Evolutionary conservation across 2,797 vertebrate genomes (phyloP), one percentile per base, ranked within the genome.

Genomic region (Sternotherus odoratus): DNA sequence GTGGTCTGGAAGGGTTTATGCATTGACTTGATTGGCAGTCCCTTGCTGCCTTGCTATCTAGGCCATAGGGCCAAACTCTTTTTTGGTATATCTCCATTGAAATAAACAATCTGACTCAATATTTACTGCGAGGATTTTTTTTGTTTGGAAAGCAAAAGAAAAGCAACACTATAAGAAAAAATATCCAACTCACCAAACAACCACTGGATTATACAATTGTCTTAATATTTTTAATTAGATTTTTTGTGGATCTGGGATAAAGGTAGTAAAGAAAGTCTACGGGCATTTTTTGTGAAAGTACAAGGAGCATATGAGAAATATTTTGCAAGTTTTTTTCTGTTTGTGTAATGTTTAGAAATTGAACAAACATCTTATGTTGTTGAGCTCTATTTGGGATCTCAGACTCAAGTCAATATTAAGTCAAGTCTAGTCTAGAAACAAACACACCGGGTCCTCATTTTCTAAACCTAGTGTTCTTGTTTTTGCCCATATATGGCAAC

Each of bases 241-340:
- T 8, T 83, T 4, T 66, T n/a, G 63, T 66, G 17, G 60, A 63
- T 63, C n/a, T n/a, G 33, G 33, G 26, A 19, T 63, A 63, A 63
- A n/a, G 60, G 16, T n/a, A 63, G 33, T 63, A 63, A 63, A 63
- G 6, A 8, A n/a, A 63, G 17, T 33, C 33, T 63, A n/a, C 19
- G 33, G 60, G 12, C 19, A 85, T 43, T 19, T 91, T 92, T 90
- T 85, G 36, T 82, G 12, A 88, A 85, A 6, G 48, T 10, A 48
- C 8, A 36, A 57, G 13, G 50, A 48, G 53, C 10, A 74, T 53
- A 5, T 36, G 49, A 30, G 33, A 78, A 77, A 63, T 36, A 63
- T 23, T 17, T 51, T 33, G 16, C 33, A 63, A 28, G 24, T 6
- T 57, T 12, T 12, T 75, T 19, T 13, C 24, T 60, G 74, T 53